Evolutionary conservation across 2,113 vertebrate genomes (phyloP).

Genomic region (Cryptomyrus ogoouensis): DNA sequence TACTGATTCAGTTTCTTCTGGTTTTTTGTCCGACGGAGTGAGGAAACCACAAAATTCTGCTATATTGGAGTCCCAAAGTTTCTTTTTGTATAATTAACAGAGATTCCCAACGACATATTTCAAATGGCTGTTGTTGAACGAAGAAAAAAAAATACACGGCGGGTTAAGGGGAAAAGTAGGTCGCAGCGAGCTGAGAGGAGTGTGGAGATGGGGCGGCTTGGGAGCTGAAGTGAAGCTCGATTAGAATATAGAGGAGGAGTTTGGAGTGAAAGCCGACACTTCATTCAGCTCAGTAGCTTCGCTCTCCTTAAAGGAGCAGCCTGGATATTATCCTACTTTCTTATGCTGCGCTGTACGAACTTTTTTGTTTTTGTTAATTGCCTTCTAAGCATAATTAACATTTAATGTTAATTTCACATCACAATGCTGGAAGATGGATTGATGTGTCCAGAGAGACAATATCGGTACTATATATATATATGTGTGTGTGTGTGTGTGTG

Average conservation of each 20-base stretch:
- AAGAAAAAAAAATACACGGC: background rate
- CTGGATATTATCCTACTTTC: conserved; percentile 21
- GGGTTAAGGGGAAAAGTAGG: background rate
- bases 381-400: background rate
- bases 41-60: background rate
- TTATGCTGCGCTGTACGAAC: background rate
- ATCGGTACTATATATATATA: background rate
- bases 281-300: conserved; percentile 45
- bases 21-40: background rate
- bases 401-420: background rate
- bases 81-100: background rate
- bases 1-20: background rate
- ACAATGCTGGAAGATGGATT: background rate
- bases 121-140: background rate
- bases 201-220: conserved; percentile 50
- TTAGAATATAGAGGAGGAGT: conserved; percentile 62
- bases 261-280: conserved; percentile 64
- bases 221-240: conserved; percentile 45
- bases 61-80: background rate
- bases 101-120: background rate
- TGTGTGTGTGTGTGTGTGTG: too few species aligned
- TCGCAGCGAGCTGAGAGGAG: background rate
- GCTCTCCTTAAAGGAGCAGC: conserved; percentile 38
- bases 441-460: background rate
- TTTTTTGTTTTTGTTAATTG: background rate